Evolutionary conservation across 2,888 invertebrate species (phyloP).

Genomic region (Emmelina monodactyla): DNA sequence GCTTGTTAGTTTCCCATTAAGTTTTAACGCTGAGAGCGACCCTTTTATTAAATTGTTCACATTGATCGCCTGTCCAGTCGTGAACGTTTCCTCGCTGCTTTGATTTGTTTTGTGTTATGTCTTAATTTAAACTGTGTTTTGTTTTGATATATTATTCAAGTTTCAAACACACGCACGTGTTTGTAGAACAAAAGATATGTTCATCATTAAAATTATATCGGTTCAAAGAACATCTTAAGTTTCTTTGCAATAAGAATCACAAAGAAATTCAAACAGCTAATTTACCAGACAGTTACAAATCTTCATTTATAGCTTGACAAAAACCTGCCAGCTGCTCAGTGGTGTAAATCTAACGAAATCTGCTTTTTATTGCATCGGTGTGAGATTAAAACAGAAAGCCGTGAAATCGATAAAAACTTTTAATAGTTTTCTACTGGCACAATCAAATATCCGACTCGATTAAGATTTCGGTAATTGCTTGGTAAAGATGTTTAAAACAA

Average conservation of each 20-base stretch:
- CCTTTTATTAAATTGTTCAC: slow-evolving; percentile 38
- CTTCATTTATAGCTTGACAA: slow-evolving; percentile 54
- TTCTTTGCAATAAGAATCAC: too few relatives aligned
- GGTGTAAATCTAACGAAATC: slow-evolving; percentile 35
- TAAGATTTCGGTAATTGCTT: neutral
- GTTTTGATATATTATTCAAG: too few relatives aligned
- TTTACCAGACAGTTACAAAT: slow-evolving; percentile 43
- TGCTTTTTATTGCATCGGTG: slow-evolving; percentile 23
- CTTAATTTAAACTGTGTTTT: too few relatives aligned
- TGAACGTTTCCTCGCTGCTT: slow-evolving; percentile 27
- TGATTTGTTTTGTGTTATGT: slow-evolving; percentile 23
- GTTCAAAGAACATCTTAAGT: too few relatives aligned
- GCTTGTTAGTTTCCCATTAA: slow-evolving; percentile 47
- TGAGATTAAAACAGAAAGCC: slow-evolving; percentile 17
- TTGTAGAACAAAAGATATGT: too few relatives aligned
- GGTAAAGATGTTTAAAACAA: slow-evolving; percentile 4
- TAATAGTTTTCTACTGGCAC: slow-evolving; percentile 8
- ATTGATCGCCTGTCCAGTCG: slow-evolving; percentile 25
- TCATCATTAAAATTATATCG: too few relatives aligned
- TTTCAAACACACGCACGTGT: too few relatives aligned
- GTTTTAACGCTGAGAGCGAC: slow-evolving; percentile 28
- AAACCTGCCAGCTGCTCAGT: slow-evolving; percentile 39
- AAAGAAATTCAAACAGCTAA: slow-evolving; percentile 38
- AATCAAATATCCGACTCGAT: neutral
- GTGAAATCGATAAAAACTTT: slow-evolving; percentile 10